Percentiles rank a stretch among this genome's conserved stretches.
phyloP scores from a whole-genome alignment of 2,797 vertebrate species.

The Dipus sagitta region DNA sequence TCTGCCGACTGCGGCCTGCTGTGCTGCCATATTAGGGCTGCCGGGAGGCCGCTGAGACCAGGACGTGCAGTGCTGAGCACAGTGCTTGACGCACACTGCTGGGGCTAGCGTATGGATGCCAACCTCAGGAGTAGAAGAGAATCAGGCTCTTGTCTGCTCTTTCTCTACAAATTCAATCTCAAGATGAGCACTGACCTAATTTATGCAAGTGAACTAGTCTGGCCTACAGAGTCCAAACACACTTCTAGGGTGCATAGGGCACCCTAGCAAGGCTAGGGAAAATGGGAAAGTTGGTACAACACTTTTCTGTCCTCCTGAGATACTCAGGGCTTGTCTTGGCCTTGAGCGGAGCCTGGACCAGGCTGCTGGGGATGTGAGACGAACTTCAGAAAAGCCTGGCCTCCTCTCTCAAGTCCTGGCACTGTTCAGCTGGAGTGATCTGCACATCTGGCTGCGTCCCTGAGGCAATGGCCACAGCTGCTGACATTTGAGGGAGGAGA shows the following conservation, averaged over 20 bases:
- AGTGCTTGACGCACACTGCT: not conserved
- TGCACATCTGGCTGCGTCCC: slow-evolving; percentile 76
- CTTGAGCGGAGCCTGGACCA: not conserved
- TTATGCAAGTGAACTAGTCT: not conserved
- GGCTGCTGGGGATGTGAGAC: not conserved
- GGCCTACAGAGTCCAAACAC: not conserved
- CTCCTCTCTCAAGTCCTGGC: slow-evolving; percentile 12
- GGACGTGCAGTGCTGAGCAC: not conserved
- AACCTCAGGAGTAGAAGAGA: slow-evolving; percentile 16
- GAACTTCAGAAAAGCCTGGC: not conserved
- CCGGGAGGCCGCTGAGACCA: not conserved
- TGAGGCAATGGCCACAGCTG: slow-evolving; percentile 76
- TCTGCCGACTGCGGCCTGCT: not conserved
- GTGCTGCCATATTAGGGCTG: slow-evolving; percentile 35
- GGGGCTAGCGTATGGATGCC: not conserved
- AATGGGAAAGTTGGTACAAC: not conserved
- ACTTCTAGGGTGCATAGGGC: not conserved
- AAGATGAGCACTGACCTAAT: not conserved
- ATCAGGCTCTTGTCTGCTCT: not conserved
- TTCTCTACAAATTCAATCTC: not conserved
- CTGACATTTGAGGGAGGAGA: slow-evolving; percentile 76
- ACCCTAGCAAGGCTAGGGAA: not conserved
- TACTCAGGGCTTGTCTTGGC: not conserved
- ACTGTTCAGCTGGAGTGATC: slow-evolving; percentile 73
- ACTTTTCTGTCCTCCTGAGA: not conserved